Evolutionary conservation across 2,113 vertebrate genomes (phyloP), one percentile per base, ranked within the genome.

Genomic region (Trematocara stigmaticum): DNA sequence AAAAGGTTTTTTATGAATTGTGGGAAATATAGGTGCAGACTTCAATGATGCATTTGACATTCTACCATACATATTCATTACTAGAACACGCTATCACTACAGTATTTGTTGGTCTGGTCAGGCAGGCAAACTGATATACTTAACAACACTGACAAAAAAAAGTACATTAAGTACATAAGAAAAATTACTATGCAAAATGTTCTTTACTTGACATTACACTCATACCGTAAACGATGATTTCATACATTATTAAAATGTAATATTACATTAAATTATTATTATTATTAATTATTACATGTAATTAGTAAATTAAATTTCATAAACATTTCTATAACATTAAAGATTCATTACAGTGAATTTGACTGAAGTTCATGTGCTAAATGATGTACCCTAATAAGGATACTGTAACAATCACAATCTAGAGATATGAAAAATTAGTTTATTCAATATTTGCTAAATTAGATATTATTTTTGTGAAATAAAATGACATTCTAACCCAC

Each of bases 391-490:
- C 11, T 42, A 69, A 47, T 74, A 10, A 16, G 40, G 13, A 47
- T 47, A 74, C 40, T 47, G 8, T 16, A 74, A 29, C 13, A 26
- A 74, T 74, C 66, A 74, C 7, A 29, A 74, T 74, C 20, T 47
- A 16, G 13, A 74, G 1, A 74, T 26, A 18, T 47, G 1, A 29
- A 74, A 2, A 74, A 18, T 29, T 2, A 0, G 4, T 47, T 47
- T 74, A 74, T 71, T 45, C 38, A 71, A 15, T 26, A 71, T 74
- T 74, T 47, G 20, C 40, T 74, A 5, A 47, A 74, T 29, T 74
- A 10, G 23, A 45, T 26, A 26, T 45, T 71, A 71, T 16, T 71
- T 15, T 45, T 45, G 3, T 47, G 20, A 45, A 45, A 71, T 71
- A 71, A 71, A 71, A 45, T 10, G 0, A 38, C 34, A 66, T 71